phyloP scores from a whole-genome alignment of 2,113 vertebrate genomes.

The Tylochromis polylepis region DNA sequence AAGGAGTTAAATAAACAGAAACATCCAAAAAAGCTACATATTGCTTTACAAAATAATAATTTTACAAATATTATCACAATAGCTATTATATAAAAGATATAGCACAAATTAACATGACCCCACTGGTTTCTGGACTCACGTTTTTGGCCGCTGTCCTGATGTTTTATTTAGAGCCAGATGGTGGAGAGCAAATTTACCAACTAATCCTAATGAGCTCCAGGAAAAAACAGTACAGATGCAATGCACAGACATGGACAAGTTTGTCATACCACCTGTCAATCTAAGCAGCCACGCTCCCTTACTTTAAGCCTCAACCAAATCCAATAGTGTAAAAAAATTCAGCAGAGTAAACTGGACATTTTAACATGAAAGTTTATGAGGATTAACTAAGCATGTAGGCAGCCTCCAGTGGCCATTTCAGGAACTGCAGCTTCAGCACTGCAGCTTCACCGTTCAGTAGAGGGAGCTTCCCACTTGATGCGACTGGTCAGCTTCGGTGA shows the following conservation, averaged over 20 bases:
- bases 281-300: not conserved
- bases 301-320: accelerated
- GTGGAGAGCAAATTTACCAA: not conserved
- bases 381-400: not conserved
- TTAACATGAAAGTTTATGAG: not conserved
- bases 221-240: not conserved
- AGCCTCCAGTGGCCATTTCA: not conserved
- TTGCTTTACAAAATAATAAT: not conserved
- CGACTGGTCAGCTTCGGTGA: accelerated
- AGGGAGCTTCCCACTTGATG: too few relatives aligned
- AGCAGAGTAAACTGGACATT: too few relatives aligned
- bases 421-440: not conserved
- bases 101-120: accelerated
- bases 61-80: accelerated
- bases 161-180: not conserved
- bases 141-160: not conserved
- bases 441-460: not conserved
- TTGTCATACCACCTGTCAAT: not conserved
- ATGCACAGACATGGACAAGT: not conserved
- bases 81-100: not conserved
- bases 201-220: not conserved
- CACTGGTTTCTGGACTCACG: accelerated
- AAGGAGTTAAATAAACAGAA: not conserved
- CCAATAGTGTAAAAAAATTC: not conserved
- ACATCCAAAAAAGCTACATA: not conserved